Base-by-base conservation (phyloP, 2,797 vertebrate species). In the Zonotrichia albicollis region DNA sequence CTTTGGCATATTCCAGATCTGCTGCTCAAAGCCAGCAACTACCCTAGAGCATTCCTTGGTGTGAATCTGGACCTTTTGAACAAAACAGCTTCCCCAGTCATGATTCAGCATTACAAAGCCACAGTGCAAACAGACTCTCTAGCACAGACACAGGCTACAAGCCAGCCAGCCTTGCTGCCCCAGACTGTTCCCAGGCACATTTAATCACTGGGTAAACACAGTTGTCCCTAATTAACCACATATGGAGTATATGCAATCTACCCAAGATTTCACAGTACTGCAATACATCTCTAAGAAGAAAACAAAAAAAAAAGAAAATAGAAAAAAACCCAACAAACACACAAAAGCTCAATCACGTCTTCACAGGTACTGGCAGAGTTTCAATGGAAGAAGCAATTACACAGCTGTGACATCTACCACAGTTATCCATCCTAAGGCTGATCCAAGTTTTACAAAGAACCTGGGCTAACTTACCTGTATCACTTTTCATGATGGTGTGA, bases 401-500 rank as follows among this genome's bases (percentile, higher is more conserved):
- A 67, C 6, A 81, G 55, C 46, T 84, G 38, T 0, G 0, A 50
- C 32, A 65, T 1, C 27, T 19, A 61, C 18, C 40, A 54, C 12
- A 81, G 42, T 22, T 30, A 42, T 6, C 22, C 46, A 16, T 48
- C 53, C 29, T 36, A 40, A 72, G n/a, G 15, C 27, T 75, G 29
- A 53, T 46, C 0, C 38, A 76, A 64, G 30, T 1, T 11, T 13
- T 48, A n/a, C 22, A 29, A 46, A 66, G n/a, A 62, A 65, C 1
- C 5, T 29, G 43, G n/a, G 45, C 38, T 43, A 76, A 93, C 88
- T 78, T 87, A 98, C 98, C 98, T 17, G 53, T 32, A n/a, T 96
- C 51, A 13, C 83, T 91, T 80, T 67, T 95, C 86, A 98, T 53
- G 15, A 97, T 64, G 16, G 93, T 29, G 9, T 62, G 93, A 36